Evolutionary conservation across 2,113 vertebrate genomes (phyloP).

Genomic region (Scortum barcoo): DNA sequence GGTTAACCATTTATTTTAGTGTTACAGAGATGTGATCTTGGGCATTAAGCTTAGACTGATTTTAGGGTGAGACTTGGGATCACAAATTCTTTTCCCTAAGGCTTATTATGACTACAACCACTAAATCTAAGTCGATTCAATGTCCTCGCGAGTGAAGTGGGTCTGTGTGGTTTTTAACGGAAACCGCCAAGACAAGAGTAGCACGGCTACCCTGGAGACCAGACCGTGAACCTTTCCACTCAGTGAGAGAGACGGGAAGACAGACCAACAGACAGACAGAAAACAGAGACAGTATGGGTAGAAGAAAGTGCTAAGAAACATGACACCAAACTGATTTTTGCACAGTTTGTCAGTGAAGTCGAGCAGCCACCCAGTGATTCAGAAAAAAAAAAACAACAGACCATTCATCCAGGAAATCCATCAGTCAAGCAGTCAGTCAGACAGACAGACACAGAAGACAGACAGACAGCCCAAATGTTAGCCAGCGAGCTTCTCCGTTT

Average conservation of each 20-base stretch:
- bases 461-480: neutral
- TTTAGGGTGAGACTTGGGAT: neutral
- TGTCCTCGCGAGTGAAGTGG: neutral
- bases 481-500: neutral
- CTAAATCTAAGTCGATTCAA: neutral
- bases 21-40: too few species aligned
- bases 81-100: neutral
- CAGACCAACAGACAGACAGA: neutral
- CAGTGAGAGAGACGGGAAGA: neutral
- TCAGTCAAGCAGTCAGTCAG: neutral
- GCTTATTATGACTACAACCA: too few species aligned
- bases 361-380: slow-evolving; percentile 7
- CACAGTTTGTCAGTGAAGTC: slow-evolving; percentile 21
- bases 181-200: slow-evolving; percentile 1
- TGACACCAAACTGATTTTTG: slow-evolving; percentile 13
- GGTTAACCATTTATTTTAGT: too few species aligned
- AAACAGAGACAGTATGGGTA: neutral
- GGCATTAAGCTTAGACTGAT: neutral
- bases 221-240: slow-evolving; percentile 4
- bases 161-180: neutral
- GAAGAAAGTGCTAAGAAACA: neutral
- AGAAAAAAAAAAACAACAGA: slow-evolving; percentile 28
- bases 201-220: neutral
- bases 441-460: neutral
- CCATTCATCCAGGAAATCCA: neutral